Evolutionary conservation across 2,113 vertebrate species (phyloP), one percentile per base, ranked within the genome.

Genomic region (Uria aalge): DNA sequence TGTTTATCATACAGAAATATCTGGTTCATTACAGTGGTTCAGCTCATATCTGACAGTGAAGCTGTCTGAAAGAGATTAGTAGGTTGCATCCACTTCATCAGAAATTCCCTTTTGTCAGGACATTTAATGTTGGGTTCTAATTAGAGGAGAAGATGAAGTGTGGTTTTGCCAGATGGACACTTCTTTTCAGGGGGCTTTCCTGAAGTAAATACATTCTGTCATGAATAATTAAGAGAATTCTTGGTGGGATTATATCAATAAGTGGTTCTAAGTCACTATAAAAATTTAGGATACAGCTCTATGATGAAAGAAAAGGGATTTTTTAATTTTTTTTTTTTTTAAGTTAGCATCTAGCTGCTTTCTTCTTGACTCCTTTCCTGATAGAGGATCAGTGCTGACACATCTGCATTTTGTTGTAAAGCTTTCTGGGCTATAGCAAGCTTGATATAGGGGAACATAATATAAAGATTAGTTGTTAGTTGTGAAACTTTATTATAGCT

Each of bases 191-290:
- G 57, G 29, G 21, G 36, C 9, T 84, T 77, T 96, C 50, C 90
- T 71, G 63, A 89, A 92, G 68, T 53, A 95, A 94, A 91, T 69
- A 62, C 27, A 86, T 84, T 27, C 60, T 84, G 23, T 80, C 12
- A 86, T 81, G 11, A 86, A 96, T 87, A 94, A 92, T 84, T 87
- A 57, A 89, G 59, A 79, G 32, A 89, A 38, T 30, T 90, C 52
- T 80, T 36, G 15, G 27, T 6, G 4, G 53, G 21, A 66, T 86
- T 73, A 36, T 40, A 92, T 27, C 9, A 18, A 80, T 89, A 64
- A 86, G 23, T 83, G 36, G 8, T 52, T 95, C 29, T 56, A 77
- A 69, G 27, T 57, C 40, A 89, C 26, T 50, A n/a, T 41, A 76
- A 77, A 94, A 73, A 53, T 27, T 64, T 56, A 80, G 40, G 40